A percentile compares a stretch with the other conserved stretches of the same genome.
phyloP scores from a whole-genome alignment of 1,140 invertebrate genomes.

The Bactericera cockerelli region DNA sequence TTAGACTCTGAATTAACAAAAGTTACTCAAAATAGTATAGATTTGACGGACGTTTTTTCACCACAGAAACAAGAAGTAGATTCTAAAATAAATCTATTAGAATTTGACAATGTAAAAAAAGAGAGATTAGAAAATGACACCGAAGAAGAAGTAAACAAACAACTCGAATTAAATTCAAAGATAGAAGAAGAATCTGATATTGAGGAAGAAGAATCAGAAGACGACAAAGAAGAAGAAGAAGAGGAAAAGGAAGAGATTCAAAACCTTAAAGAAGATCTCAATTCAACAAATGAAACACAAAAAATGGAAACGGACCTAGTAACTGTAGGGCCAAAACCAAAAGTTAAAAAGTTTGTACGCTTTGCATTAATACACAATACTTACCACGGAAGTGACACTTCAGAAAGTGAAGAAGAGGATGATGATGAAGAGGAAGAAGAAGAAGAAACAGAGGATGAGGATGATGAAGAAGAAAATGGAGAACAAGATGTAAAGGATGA shows the following conservation, averaged over 20 bases:
- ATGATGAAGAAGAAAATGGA: background rate
- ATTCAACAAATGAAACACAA: background rate
- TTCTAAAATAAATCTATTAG: no score
- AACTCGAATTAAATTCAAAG: no score
- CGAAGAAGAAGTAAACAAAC: background rate
- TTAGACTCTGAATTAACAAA: no score
- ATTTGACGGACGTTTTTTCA: no score
- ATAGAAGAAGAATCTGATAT: background rate
- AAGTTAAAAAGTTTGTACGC: conserved; percentile 9
- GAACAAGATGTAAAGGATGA: no score
- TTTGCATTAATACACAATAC: conserved; percentile 6
- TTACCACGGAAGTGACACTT: background rate
- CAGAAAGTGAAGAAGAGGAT: background rate
- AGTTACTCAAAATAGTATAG: no score
- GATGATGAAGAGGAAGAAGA: background rate
- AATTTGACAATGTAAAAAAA: no score
- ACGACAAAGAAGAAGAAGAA: background rate
- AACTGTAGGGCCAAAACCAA: background rate
- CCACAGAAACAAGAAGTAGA: no score
- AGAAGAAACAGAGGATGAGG: background rate
- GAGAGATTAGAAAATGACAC: background rate
- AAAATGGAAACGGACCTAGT: background rate
- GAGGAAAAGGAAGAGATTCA: background rate
- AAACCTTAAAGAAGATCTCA: background rate
- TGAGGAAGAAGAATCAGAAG: background rate